A percentile compares a stretch with the other conserved stretches of the same genome.
These are phyloP conservation scores for Helleia helle DNA, from an alignment of 2,888 invertebrate species.

Conservation along the genomic window DNA sequence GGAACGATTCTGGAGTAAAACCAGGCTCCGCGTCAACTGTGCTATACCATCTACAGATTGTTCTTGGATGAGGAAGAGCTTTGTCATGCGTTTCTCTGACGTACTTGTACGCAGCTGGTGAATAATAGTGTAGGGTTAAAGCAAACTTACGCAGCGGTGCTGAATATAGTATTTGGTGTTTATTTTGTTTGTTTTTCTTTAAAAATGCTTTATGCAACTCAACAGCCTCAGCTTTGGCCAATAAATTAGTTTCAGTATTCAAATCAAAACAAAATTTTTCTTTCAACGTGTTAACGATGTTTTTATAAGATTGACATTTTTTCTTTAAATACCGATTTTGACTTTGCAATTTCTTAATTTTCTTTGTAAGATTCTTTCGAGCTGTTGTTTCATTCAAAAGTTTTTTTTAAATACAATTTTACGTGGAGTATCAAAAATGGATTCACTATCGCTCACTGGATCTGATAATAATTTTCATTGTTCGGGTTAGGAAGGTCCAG, in stretches of 20 bases:
- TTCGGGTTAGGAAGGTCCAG: too few species aligned
- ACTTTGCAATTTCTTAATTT: background rate
- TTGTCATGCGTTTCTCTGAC: slow-evolving; percentile 14
- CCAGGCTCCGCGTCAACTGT: slow-evolving; percentile 3
- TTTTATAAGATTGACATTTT: background rate
- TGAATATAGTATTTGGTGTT: background rate
- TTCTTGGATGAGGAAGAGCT: slow-evolving; percentile 12
- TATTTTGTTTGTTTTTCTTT: background rate
- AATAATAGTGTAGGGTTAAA: too few species aligned
- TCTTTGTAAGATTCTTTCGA: background rate
- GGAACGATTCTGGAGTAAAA: background rate
- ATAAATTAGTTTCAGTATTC: background rate
- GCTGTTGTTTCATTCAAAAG: too few species aligned
- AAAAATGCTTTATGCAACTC: background rate
- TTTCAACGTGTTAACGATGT: background rate
- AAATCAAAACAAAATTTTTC: background rate
- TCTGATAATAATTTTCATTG: too few species aligned
- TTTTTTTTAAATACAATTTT: too few species aligned
- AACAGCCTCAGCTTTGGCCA: background rate
- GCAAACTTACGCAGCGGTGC: slow-evolving; percentile 6
- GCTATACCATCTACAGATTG: slow-evolving; percentile 3
- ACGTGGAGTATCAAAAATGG: too few species aligned
- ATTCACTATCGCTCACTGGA: too few species aligned
- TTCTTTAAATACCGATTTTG: background rate
- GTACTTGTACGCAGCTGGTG: slow-evolving; percentile 16